Evolutionary conservation across 2,797 vertebrate genomes (phyloP).

Genomic region (Microchirus variegatus): DNA sequence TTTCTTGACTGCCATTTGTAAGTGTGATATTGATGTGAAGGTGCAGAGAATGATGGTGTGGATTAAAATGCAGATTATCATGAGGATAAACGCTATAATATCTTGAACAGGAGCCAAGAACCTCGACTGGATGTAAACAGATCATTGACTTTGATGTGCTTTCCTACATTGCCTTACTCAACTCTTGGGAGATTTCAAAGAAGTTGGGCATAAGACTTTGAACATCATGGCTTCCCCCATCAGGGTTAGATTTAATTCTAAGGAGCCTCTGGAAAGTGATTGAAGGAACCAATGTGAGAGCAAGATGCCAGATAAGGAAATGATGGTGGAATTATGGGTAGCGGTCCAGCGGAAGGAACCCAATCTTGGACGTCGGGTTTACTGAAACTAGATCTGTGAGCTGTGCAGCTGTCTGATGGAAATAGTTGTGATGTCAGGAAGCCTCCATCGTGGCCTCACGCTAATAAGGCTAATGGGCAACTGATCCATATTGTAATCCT

Average conservation of each 20-base stretch:
- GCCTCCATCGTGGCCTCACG: constrained; percentile 34
- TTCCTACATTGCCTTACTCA: not conserved
- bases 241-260: constrained; percentile 56
- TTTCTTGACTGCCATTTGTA: not conserved
- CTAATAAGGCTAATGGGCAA: constrained; percentile 39
- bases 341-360: constrained; percentile 77
- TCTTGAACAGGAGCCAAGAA: constrained; percentile 31
- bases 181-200: not conserved
- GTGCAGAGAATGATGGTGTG: constrained; percentile 20
- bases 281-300: constrained; percentile 75
- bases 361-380: constrained; percentile 64
- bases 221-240: constrained; percentile 6
- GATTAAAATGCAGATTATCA: constrained; percentile 19
- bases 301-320: constrained; percentile 74
- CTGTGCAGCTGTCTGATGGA: constrained; percentile 78
- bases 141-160: not conserved
- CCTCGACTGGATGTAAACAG: constrained; percentile 13
- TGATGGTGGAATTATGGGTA: constrained; percentile 67
- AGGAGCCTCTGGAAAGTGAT: constrained; percentile 37
- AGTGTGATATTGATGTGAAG: not conserved
- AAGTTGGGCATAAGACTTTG: constrained; percentile 1
- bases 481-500: constrained; percentile 31
- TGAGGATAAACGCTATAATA: constrained; percentile 60
- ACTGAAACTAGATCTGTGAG: constrained; percentile 75
- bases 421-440: constrained; percentile 58